Percentiles rank a stretch among this genome's conserved stretches.
Conservation (phyloP, 1,140 invertebrate species). For the Olivierus martensii region DNA sequence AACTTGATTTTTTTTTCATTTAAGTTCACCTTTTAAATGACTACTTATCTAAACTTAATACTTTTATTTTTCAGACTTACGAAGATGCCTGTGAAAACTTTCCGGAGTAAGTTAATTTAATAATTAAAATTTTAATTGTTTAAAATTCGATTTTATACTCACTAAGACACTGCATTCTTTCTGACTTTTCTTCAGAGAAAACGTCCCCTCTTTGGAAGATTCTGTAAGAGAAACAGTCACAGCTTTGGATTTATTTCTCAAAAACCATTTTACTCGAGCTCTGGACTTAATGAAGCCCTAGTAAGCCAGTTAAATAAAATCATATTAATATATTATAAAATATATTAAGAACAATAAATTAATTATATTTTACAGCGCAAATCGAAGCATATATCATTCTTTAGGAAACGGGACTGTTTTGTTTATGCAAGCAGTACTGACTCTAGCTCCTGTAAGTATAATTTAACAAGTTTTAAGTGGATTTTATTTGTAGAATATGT, state of each 20-base stretch:
- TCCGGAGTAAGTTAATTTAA: no score
- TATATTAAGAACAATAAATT: conserved; percentile 1
- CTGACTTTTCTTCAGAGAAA: neutral
- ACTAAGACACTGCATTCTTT: no score
- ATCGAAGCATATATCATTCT: conserved; percentile 79
- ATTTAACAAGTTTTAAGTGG: neutral
- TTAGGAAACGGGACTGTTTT: conserved; percentile 76
- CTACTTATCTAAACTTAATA: no score
- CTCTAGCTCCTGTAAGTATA: conserved; percentile 61
- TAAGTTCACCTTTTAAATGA: no score
- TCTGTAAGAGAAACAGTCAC: conserved; percentile 49
- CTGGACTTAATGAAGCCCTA: conserved; percentile 55
- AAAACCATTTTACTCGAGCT: conserved; percentile 73
- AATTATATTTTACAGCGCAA: conserved; percentile 42
- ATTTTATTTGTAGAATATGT: conserved; percentile 5
- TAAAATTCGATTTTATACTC: no score
- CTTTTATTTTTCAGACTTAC: no score
- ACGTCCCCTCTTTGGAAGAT: conserved; percentile 33
- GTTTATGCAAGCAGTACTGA: conserved; percentile 84
- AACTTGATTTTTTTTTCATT: no score
- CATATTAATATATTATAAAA: no score
- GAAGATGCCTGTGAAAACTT: no score
- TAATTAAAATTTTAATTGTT: no score
- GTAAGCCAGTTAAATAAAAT: conserved; percentile 30
- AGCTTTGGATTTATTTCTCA: conserved; percentile 68